These are phyloP conservation scores for Scelioninae gen. 1 DNA, from an alignment of 2,888 invertebrate genomes.

Conservation along the genomic window DNA sequence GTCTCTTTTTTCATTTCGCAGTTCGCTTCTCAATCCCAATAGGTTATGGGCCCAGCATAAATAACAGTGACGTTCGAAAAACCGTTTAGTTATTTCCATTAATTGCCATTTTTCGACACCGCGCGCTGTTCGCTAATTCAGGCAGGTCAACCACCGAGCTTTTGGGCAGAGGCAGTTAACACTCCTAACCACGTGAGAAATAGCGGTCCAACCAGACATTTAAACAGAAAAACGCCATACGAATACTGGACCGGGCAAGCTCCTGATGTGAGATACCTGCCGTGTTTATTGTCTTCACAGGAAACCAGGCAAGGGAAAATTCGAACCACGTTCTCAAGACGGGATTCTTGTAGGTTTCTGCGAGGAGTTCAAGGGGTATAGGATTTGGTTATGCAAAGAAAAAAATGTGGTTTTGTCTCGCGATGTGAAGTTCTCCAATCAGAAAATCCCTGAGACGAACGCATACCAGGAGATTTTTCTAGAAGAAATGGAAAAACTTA, in stretches of 20 bases:
- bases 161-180: constrained; percentile 73
- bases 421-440: too few relatives aligned
- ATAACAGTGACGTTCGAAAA: background rate
- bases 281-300: constrained; percentile 39
- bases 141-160: constrained; percentile 62
- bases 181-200: constrained; percentile 70
- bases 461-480: constrained; percentile 37
- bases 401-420: too few relatives aligned
- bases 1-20: background rate
- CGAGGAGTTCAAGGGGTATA: too few relatives aligned
- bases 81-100: background rate
- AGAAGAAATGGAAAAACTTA: too few relatives aligned
- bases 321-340: too few relatives aligned
- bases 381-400: too few relatives aligned
- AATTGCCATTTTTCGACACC: constrained; percentile 1
- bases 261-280: constrained; percentile 28
- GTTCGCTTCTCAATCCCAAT: background rate
- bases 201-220: constrained; percentile 25
- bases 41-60: constrained; percentile 14
- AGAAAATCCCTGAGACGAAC: too few relatives aligned
- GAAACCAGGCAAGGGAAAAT: constrained; percentile 53
- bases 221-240: background rate
- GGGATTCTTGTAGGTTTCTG: too few relatives aligned
- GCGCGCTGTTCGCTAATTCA: constrained; percentile 66
- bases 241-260: background rate